Conservation (phyloP, 1,140 invertebrate species). For the Drosophila parabipectinata region DNA sequence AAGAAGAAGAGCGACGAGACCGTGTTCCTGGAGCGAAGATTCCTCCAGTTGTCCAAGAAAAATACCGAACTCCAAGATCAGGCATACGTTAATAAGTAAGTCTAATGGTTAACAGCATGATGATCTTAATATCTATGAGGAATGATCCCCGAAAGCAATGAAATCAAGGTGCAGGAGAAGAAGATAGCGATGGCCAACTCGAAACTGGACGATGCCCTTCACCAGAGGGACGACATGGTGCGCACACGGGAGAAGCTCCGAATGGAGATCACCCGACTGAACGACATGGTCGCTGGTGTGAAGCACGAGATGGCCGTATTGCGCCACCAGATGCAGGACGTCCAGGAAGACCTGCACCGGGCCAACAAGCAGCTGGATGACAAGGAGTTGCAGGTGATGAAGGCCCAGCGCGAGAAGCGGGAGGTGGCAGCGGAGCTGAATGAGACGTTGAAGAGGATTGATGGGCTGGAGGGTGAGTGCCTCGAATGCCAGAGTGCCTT, state of each 20-base stretch:
- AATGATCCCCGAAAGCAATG: constrained; percentile 8
- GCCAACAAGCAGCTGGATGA: constrained; percentile 24
- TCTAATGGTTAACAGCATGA: not conserved
- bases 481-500: no score
- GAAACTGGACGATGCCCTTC: constrained; percentile 24
- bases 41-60: constrained; percentile 44
- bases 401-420: constrained; percentile 21
- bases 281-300: constrained; percentile 23
- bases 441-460: constrained; percentile 37
- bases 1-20: constrained; percentile 42
- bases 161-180: constrained; percentile 22
- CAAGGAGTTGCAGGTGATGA: constrained; percentile 17
- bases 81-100: constrained; percentile 10
- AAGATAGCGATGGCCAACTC: constrained; percentile 1
- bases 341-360: constrained; percentile 3
- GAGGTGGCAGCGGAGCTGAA: constrained; percentile 35
- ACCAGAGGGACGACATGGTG: constrained; percentile 18
- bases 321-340: constrained; percentile 22
- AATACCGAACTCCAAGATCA: constrained; percentile 31
- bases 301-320: constrained; percentile 21
- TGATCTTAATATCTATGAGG: not conserved
- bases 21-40: constrained; percentile 32
- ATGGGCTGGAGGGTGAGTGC: constrained; percentile 51
- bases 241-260: constrained; percentile 21
- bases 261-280: constrained; percentile 20